Conservation (phyloP, 2,113 vertebrate species). For the Myrmophylax atrothorax region DNA sequence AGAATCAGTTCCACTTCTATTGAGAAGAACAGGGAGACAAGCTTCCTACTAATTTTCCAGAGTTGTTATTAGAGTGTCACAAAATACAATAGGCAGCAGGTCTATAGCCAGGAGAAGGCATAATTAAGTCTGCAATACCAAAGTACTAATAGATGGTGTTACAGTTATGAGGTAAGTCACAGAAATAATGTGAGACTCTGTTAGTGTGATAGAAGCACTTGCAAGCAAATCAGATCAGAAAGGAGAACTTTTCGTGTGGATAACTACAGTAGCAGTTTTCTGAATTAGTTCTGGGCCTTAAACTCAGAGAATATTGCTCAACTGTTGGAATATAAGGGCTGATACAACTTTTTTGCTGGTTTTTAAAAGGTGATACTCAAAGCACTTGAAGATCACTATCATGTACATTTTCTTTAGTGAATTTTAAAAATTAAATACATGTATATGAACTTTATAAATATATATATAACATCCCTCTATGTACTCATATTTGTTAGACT, state of each 20-base stretch:
- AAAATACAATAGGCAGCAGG: neutral
- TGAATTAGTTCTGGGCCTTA: neutral
- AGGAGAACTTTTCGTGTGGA: neutral
- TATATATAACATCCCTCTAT: neutral
- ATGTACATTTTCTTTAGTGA: neutral
- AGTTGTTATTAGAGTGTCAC: neutral
- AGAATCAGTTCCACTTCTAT: neutral
- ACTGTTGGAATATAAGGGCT: neutral
- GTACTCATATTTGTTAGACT: neutral
- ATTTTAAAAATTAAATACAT: neutral
- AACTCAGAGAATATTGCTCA: neutral
- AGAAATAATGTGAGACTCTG: neutral
- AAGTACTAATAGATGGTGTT: neutral
- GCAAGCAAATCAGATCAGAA: neutral
- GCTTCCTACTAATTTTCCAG: neutral
- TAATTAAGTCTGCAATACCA: neutral
- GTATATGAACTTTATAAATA: neutral
- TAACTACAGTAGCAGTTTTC: neutral
- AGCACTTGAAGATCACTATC: neutral
- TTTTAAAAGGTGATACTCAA: neutral
- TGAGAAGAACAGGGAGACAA: neutral
- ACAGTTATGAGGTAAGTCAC: neutral
- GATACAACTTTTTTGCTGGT: neutral
- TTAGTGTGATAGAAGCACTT: neutral
- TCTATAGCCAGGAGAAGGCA: neutral